phyloP scores from a whole-genome alignment of 2,888 invertebrate genomes.

The Aporophyla nigra region DNA sequence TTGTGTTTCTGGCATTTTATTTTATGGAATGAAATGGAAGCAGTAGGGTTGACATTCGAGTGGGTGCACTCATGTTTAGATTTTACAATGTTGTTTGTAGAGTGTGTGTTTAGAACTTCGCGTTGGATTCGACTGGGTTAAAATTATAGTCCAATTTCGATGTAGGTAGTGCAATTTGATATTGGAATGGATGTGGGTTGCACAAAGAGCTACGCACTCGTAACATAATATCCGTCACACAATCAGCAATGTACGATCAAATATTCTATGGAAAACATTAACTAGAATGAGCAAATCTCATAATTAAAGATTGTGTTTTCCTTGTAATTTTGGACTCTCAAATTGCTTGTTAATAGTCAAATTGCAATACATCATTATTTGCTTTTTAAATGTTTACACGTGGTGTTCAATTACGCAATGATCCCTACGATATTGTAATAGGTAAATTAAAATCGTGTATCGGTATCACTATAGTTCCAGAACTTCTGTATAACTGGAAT shows the following conservation, averaged over 20 bases:
- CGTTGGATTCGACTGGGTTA: conserved; percentile 10
- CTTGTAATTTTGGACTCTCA: not conserved
- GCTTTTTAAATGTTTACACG: not conserved
- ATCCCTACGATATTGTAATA: not conserved
- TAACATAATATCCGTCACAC: not conserved
- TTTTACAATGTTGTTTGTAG: conserved; percentile 48
- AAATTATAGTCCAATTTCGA: conserved; percentile 48
- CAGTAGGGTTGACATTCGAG: conserved; percentile 52
- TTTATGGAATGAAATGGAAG: conserved; percentile 53
- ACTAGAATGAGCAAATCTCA: not conserved
- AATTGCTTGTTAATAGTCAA: no score
- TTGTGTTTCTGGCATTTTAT: conserved; percentile 57
- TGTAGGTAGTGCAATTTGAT: conserved; percentile 34
- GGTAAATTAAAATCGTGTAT: not conserved
- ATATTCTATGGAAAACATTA: not conserved
- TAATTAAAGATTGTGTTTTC: not conserved
- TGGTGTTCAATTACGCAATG: not conserved
- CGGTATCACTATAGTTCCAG: no score
- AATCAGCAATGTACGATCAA: not conserved
- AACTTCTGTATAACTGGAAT: not conserved
- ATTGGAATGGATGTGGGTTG: conserved; percentile 39
- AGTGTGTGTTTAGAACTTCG: conserved; percentile 17
- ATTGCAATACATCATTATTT: not conserved
- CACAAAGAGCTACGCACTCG: conserved; percentile 6
- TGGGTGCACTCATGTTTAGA: conserved; percentile 42